These are phyloP conservation scores for Bubalus kerabau DNA, from an alignment of 2,113 vertebrate genomes.

Conservation along the genomic window DNA sequence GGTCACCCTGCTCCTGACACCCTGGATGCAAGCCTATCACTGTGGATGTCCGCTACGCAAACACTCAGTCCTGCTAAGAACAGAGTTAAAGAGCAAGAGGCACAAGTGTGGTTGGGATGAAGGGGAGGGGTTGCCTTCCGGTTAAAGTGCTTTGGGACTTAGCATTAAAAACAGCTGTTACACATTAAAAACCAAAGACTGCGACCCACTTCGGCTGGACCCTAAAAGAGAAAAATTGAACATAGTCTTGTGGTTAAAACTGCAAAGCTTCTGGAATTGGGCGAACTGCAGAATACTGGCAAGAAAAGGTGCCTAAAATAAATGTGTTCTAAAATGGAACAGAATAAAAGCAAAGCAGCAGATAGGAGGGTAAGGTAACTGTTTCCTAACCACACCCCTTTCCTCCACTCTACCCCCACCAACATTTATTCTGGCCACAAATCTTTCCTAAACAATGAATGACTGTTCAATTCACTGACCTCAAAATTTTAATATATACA, in stretches of 20 bases:
- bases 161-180: slow-evolving; percentile 64
- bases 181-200: slow-evolving; percentile 58
- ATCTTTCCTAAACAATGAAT: slow-evolving; percentile 40
- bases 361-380: slow-evolving; percentile 41
- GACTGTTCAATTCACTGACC: neutral
- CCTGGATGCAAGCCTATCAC: neutral
- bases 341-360: slow-evolving; percentile 25
- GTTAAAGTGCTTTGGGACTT: slow-evolving; percentile 63
- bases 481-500: slow-evolving; percentile 38
- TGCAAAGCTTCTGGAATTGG: slow-evolving; percentile 71
- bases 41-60: neutral
- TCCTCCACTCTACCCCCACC: neutral
- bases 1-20: slow-evolving; percentile 44
- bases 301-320: slow-evolving; percentile 18
- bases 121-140: slow-evolving; percentile 54
- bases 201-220: slow-evolving; percentile 58
- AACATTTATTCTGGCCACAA: slow-evolving; percentile 24
- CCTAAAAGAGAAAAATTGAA: slow-evolving; percentile 50
- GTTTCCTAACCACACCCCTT: neutral
- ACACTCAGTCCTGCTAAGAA: neutral
- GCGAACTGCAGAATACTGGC: slow-evolving; percentile 64
- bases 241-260: slow-evolving; percentile 71
- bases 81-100: neutral
- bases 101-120: neutral
- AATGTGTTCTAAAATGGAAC: slow-evolving; percentile 41